Percentiles rank a stretch among this genome's conserved stretches.
Evolutionary conservation across 2,113 vertebrate genomes (phyloP).

Genomic region (Upupa epops): DNA sequence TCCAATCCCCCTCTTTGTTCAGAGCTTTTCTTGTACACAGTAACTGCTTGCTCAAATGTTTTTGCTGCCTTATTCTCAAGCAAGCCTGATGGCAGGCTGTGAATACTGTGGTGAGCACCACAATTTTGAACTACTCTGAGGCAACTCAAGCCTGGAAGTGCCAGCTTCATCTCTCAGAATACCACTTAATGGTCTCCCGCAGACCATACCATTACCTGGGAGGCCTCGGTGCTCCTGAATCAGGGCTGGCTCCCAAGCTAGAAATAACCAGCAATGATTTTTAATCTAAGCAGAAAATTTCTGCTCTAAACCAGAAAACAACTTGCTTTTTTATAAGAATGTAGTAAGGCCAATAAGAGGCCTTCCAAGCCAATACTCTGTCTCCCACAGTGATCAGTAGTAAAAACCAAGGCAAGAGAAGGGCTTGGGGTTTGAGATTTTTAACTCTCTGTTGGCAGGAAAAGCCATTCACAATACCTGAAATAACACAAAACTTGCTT

Average conservation of each 20-base stretch:
- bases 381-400: neutral
- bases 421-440: neutral
- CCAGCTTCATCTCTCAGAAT: neutral
- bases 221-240: slow-evolving; percentile 20
- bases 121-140: neutral
- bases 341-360: slow-evolving; percentile 37
- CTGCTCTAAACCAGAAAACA: slow-evolving; percentile 49
- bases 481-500: neutral
- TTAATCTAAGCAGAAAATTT: slow-evolving; percentile 19
- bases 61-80: slow-evolving; percentile 20
- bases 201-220: neutral
- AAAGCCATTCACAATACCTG: neutral
- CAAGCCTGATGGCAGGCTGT: slow-evolving; percentile 7
- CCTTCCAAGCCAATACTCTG: slow-evolving; percentile 13
- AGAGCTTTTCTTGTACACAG: slow-evolving; percentile 12
- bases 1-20: neutral
- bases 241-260: neutral
- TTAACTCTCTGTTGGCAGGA: slow-evolving; percentile 1
- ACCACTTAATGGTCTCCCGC: slow-evolving; percentile 14
- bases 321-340: slow-evolving; percentile 29
- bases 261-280: slow-evolving; percentile 11
- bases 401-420: neutral
- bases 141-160: neutral
- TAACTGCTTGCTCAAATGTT: neutral
- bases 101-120: neutral